Base-by-base conservation (phyloP, 2,113 vertebrate genomes). In the Sterrhoptilus dennistouni region DNA sequence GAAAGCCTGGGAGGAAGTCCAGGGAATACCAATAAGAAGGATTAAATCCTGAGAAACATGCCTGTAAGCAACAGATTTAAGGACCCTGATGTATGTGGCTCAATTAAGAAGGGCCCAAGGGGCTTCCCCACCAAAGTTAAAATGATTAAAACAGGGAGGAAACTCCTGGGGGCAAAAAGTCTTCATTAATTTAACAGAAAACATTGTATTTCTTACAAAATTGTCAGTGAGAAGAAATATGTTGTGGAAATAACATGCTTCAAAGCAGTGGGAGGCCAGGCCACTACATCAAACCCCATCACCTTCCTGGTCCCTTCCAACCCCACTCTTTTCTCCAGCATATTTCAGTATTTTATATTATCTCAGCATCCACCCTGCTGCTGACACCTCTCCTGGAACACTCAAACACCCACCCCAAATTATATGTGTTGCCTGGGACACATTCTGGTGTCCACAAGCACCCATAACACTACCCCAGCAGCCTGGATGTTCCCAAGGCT, bases 11-110 rank as follows among this genome's bases (percentile, higher is more conserved):
- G 71, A 91, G n/a, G 50, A 77, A 79, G 66, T 13, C 79, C 42
- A 65, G 59, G 50, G 82, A 95, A 87, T 63, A 81, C 22, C 68
- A 93, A 38, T 27, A 91, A 75, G 75, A 74, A 87, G 74, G 74
- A 56, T 35, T 83, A 54, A 24, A 61, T 83, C 52, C 75, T 69
- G 28, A 96, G 80, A 90, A 93, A 89, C 64, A n/a, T 36, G 44
- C 49, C 72, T 82, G 27, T 9, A 75, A 89, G 80, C 33, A 68
- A 60, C 1, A 1, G 24, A 60, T 70, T 94, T 87, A 82, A 91
- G 69, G 64, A 92, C 56, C 40, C 40, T n/a, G 13, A 52, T 59
- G 8, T 31, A 53, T 47, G 17, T 28, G 15, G 44, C 69, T 83
- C 61, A 31, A 2, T 45, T 71, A 77, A 89, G 59, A 87, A 90